Evolutionary conservation across 2,797 vertebrate genomes (phyloP).

Genomic region (Melanotaenia maccullochi): DNA sequence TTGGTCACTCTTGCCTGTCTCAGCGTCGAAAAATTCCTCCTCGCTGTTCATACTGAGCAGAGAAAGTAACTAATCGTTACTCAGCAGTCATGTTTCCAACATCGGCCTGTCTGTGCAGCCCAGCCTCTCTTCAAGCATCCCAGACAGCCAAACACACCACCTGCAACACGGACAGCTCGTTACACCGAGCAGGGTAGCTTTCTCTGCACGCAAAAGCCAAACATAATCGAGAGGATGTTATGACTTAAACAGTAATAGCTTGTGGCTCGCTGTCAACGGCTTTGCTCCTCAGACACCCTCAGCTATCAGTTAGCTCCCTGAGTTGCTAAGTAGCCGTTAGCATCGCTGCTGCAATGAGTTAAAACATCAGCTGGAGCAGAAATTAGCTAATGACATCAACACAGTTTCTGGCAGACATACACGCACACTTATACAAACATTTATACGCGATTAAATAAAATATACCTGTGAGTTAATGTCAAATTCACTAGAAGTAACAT

Average conservation of each 20-base stretch:
- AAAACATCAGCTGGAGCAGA: slow-evolving; percentile 16
- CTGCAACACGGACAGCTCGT: slow-evolving; percentile 56
- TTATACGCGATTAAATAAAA: not conserved
- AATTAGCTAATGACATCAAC: slow-evolving; percentile 3
- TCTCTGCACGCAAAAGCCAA: not conserved
- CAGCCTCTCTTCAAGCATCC: slow-evolving; percentile 61
- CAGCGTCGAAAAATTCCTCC: slow-evolving; percentile 97
- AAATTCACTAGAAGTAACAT: slow-evolving; percentile 34
- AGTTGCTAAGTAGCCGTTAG: slow-evolving; percentile 57
- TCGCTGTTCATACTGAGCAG: slow-evolving; percentile 92
- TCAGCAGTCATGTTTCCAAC: slow-evolving; percentile 76
- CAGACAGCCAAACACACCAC: slow-evolving; percentile 46
- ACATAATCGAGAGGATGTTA: not conserved
- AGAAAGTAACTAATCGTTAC: slow-evolving; percentile 58
- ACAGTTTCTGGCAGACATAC: not conserved
- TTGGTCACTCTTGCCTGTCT: slow-evolving; percentile 86
- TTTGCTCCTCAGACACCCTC: slow-evolving; percentile 14
- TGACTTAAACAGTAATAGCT: not conserved
- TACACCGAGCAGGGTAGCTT: slow-evolving; percentile 17
- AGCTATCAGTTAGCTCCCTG: slow-evolving; percentile 31
- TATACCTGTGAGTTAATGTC: slow-evolving; percentile 65
- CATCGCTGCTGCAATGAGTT: slow-evolving; percentile 40
- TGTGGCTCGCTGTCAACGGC: not conserved
- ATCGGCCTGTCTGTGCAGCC: slow-evolving; percentile 52
- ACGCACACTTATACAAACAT: not conserved